A percentile compares a stretch with the other conserved stretches of the same genome.
Conservation (phyloP, 2,888 invertebrate genomes). For the Megaustenia siamemsis region DNA sequence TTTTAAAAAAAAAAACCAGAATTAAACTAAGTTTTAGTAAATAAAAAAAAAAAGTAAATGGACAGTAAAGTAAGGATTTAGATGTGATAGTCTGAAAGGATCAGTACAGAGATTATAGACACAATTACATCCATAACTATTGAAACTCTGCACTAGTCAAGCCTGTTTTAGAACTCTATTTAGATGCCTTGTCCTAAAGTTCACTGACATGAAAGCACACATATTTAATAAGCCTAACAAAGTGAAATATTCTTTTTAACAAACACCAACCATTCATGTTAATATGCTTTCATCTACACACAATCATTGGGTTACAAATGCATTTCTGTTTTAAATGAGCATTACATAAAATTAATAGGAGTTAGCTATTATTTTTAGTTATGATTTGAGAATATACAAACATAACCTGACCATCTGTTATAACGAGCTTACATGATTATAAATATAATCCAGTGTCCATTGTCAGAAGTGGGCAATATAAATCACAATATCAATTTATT, state of each 20-base stretch:
- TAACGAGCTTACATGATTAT: background rate
- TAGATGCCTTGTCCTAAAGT: background rate
- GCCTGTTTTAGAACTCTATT: background rate
- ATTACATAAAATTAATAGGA: background rate
- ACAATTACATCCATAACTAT: too few relatives aligned
- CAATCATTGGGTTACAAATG: background rate
- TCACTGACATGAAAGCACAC: background rate
- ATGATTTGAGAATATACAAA: background rate
- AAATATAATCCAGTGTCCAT: too few relatives aligned
- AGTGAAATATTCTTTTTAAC: background rate
- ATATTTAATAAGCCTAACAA: background rate
- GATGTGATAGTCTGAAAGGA: background rate
- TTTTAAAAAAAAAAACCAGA: background rate
- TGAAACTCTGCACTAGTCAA: background rate
- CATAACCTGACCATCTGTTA: background rate
- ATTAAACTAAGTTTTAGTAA: too few relatives aligned
- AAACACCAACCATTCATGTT: background rate
- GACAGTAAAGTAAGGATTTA: background rate
- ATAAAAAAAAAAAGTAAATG: too few relatives aligned
- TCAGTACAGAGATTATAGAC: too few relatives aligned
- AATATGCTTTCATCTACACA: background rate
- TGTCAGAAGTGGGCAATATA: background rate
- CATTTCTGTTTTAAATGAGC: background rate
- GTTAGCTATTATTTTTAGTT: background rate
- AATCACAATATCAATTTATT: conserved; percentile 20